Evolutionary conservation across 2,797 vertebrate genomes (phyloP), one percentile per base, ranked within the genome.

Genomic region (Amphiprion clarkii): DNA sequence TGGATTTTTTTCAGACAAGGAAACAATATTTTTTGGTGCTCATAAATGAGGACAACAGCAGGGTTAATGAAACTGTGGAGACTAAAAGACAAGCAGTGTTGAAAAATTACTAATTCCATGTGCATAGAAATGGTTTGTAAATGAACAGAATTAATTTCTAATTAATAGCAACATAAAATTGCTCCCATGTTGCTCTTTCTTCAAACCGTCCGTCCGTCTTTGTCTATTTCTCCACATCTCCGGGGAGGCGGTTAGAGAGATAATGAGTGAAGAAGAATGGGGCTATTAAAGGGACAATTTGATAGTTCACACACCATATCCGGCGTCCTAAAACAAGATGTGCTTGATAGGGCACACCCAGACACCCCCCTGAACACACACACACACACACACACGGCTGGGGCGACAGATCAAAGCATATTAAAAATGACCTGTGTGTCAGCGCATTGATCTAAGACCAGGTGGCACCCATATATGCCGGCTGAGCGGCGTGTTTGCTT

Each of bases 261-360:
- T 93, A 94, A 93, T 93, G 91, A 91, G 85, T 59, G 78, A 91
- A 90, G 93, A 92, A 90, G 87, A 94, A 93, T 90, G 85, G 76
- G 79, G 86, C 91, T 87, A 94, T 94, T 95, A 95, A 89, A 90
- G 79, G 82, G 81, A 92, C 91, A 88, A 90, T 94, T 94, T 93
- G 86, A 89, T 88, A 79, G 92, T 90, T 92, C 85, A 86, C 83
- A 86, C 90, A 88, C 88, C 75, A 71, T 88, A 92, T 92, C 82
- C 52, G 60, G 71, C 48, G 13, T 90, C 84, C 84, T 78, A 70
- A 91, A 92, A 94, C 90, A 93, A 91, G 92, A 90, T 79, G 81
- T 83, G 92, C 89, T 87, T 77, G 77, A 84, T 74, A 44, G 76
- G 88, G 85, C 87, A 64, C 74, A 68, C 69, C 66, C 71, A 69